Base-by-base conservation (phyloP, 1,140 invertebrate genomes). In the Pachypsylla venusta region DNA sequence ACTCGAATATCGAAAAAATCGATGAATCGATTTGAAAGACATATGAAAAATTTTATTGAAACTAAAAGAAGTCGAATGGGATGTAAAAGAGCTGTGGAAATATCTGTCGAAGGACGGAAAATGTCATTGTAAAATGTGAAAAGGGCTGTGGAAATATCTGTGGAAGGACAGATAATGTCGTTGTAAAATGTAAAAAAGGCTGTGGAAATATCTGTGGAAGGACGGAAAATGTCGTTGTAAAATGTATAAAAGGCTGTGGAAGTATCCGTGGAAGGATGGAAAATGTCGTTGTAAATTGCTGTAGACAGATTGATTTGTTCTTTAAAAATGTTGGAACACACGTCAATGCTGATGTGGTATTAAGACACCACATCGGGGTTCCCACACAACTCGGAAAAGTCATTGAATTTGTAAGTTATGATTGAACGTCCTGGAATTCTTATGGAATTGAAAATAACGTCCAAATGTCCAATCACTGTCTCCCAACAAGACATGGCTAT, bases 91-190 rank as follows among this genome's bases (percentile, higher is more conserved):
- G 92, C 92, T 56, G 88, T 96, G 48, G 81, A 83, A 66, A 96
- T 97, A 67, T 95, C 92, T 61, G 93, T 97, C 64, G 93, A 97
- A 75, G 93, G 93, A 16, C 76, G 91, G 64, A 94, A 93, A 76
- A 95, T 97, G 91, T 79, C 88, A 57, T 76, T 95, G 58, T 93
- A 81, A 75, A 27, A 58, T n/a, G n/a, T n/a, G n/a, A 79, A 83
- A 63, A 76, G 89, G 67, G 92, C 92, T 56, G 88, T 96, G 48
- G 81, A 83, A 66, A 96, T 97, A 67, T 95, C 92, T 61, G 93
- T 97, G 64, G 93, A 97, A 75, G 93, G 93, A 16, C 76, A 91
- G 64, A 94, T 93, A 76, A 95, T 97, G 91, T 79, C 88, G 57
- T 76, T 95, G 58, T 93, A 81, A 75, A 27, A 58, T n/a, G n/a